Percentiles rank a stretch among this genome's conserved stretches.
Conservation (phyloP, 1,140 invertebrate species). For the Brachystomella parvula region DNA sequence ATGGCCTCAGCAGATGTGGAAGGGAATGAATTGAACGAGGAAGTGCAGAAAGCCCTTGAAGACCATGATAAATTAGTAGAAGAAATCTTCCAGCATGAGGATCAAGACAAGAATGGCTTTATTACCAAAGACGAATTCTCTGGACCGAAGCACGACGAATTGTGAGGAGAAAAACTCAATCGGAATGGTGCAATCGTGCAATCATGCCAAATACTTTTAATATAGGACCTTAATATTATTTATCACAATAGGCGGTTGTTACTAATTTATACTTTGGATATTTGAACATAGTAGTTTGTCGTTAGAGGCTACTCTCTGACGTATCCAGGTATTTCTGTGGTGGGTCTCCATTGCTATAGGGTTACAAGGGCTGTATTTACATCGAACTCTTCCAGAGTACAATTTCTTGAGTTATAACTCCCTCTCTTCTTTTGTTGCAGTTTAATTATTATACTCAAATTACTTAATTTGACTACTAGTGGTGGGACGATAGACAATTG, state of each 20-base stretch:
- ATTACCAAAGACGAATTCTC: conserved; percentile 94
- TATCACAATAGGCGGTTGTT: not conserved
- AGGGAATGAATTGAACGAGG: conserved; percentile 54
- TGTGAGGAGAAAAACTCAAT: conserved; percentile 47
- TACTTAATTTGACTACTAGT: no score
- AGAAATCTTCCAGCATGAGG: conserved; percentile 94
- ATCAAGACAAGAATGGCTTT: conserved; percentile 88
- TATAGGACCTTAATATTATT: not conserved
- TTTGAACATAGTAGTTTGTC: no score
- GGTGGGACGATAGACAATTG: no score
- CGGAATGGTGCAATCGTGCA: not conserved
- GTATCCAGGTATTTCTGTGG: no score
- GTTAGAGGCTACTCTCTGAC: no score
- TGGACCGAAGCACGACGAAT: conserved; percentile 92
- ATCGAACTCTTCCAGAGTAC: no score
- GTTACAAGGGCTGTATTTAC: no score
- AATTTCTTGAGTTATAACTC: no score
- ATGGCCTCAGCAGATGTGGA: conserved; percentile 64
- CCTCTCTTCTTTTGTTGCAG: no score
- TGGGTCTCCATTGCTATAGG: no score
- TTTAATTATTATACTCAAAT: no score
- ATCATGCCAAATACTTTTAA: conserved; percentile 1
- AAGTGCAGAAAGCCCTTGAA: conserved; percentile 73
- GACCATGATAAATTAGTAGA: conserved; percentile 89
- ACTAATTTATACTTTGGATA: not conserved